These are phyloP conservation scores for Andrena chrysosceles DNA, from an alignment of 2,888 invertebrate species.

Conservation along the genomic window DNA sequence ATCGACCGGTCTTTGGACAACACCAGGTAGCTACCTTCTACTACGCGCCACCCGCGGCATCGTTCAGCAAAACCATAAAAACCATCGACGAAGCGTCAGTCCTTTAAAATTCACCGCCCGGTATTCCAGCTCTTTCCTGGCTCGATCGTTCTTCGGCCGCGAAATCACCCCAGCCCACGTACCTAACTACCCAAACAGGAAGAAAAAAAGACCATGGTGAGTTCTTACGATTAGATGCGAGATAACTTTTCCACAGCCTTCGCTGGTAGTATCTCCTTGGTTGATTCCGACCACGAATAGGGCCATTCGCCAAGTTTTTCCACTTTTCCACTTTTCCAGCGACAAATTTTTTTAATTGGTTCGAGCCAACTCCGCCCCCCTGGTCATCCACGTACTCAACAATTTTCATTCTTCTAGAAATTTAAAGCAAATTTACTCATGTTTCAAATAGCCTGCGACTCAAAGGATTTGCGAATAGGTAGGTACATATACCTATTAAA, in stretches of 20 bases:
- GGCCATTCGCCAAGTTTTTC: slow-evolving; percentile 62
- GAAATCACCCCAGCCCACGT: no score
- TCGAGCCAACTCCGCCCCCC: no score
- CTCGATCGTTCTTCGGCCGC: no score
- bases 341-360: slow-evolving; percentile 1
- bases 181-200: background rate
- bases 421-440: background rate
- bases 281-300: slow-evolving; percentile 53
- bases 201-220: slow-evolving; percentile 29
- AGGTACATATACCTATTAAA: no score
- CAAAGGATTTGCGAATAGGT: no score
- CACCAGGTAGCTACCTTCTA: background rate
- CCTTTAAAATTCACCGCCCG: slow-evolving; percentile 12
- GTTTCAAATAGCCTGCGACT: background rate
- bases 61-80: no score
- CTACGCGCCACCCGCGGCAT: background rate
- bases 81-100: background rate
- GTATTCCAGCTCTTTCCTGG: no score
- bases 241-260: slow-evolving; percentile 50
- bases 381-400: background rate
- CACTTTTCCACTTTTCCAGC: slow-evolving; percentile 52
- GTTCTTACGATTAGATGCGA: slow-evolving; percentile 39
- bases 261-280: no score
- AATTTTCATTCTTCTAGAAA: background rate
- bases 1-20: background rate